phyloP scores from a whole-genome alignment of 2,113 vertebrate species.

The Centropus unirufus region DNA sequence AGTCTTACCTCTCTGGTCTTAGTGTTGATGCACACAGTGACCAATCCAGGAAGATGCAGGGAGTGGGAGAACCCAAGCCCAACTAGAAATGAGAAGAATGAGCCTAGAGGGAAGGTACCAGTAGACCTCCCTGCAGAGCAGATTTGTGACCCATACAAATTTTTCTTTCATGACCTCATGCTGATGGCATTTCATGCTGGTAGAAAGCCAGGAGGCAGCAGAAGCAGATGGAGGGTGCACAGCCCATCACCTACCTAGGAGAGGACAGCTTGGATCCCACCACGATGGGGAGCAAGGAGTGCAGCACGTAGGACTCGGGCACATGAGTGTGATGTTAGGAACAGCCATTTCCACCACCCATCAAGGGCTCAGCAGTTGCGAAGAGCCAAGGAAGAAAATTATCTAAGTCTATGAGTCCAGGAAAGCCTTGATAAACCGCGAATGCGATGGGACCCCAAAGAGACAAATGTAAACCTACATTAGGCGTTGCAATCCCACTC shows the following conservation, averaged over 20 bases:
- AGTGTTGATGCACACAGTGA: not conserved
- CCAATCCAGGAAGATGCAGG: not conserved
- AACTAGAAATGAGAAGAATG: not conserved
- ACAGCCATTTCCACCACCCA: not conserved
- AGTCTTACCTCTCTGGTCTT: not conserved
- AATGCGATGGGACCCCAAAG: not conserved
- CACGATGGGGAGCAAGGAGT: not conserved
- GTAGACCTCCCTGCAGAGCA: not conserved
- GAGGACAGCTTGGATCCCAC: not conserved
- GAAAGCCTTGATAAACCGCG: not conserved
- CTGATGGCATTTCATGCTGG: not conserved
- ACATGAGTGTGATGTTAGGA: not conserved
- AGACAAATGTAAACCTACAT: not conserved
- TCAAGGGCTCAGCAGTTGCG: not conserved
- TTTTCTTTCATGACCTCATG: not conserved
- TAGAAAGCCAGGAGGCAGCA: not conserved
- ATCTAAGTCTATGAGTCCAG: not conserved
- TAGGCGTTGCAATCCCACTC: not conserved
- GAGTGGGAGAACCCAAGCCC: not conserved
- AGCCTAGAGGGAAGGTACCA: not conserved
- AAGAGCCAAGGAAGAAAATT: not conserved
- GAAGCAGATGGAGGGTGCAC: not conserved
- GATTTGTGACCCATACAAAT: not conserved
- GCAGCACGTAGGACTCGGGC: not conserved
- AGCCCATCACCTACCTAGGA: not conserved